These are phyloP conservation scores for Procavia capensis DNA, from an alignment of 2,113 vertebrate species.

Conservation along the genomic window DNA sequence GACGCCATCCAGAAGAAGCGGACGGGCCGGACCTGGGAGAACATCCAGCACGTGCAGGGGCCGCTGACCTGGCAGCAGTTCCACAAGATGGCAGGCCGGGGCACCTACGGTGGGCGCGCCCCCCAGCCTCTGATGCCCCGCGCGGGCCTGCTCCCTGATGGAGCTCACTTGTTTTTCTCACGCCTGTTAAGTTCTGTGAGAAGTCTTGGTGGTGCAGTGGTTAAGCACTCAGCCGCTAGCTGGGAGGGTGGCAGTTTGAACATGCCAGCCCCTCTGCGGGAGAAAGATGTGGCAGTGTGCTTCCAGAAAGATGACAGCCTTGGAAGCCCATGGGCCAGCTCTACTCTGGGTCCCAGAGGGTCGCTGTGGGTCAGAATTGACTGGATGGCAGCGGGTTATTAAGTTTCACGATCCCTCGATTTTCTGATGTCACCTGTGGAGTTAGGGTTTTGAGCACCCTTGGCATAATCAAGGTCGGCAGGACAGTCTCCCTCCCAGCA, in stretches of 20 bases:
- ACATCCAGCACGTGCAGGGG: conserved; percentile 98
- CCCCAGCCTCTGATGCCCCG: too few relatives aligned
- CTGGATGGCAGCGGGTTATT: accelerated
- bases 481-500: not conserved
- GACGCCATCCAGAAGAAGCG: conserved; percentile 99
- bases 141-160: not conserved
- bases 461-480: not conserved
- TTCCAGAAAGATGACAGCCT: not conserved
- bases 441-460: not conserved
- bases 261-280: not conserved
- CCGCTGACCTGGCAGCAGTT: conserved; percentile 99
- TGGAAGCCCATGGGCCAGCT: not conserved
- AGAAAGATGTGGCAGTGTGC: not conserved
- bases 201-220: not conserved
- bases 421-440: not conserved
- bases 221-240: not conserved
- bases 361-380: not conserved
- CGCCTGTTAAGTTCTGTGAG: not conserved
- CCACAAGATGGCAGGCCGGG: conserved; percentile 98
- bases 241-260: not conserved
- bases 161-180: not conserved
- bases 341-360: not conserved
- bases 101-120: conserved; percentile 95
- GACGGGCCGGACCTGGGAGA: conserved; percentile 98
- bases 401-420: not conserved